phyloP scores from a whole-genome alignment of 2,888 invertebrate species.

The Spilosoma lubricipeda region DNA sequence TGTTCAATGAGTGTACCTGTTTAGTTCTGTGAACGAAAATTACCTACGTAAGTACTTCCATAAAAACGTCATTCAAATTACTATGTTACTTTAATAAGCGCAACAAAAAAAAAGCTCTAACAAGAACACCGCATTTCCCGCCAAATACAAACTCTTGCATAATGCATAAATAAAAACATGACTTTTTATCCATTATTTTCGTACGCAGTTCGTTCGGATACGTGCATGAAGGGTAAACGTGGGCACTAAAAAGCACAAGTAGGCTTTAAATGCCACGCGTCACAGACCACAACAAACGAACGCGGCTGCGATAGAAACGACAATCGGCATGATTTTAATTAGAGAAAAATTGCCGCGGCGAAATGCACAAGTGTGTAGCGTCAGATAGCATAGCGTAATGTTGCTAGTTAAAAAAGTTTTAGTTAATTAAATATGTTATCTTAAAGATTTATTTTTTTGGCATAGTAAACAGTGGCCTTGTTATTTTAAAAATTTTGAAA shows the following conservation, averaged over 20 bases:
- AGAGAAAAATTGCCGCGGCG: slow-evolving; percentile 83
- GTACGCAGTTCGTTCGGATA: slow-evolving; percentile 62
- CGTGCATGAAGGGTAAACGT: slow-evolving; percentile 78
- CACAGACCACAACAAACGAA: slow-evolving; percentile 82
- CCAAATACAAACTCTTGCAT: slow-evolving; percentile 59
- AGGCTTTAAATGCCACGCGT: slow-evolving; percentile 81
- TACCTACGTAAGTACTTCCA: not conserved
- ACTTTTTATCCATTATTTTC: slow-evolving; percentile 68
- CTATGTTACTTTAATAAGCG: slow-evolving; percentile 1
- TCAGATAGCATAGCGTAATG: slow-evolving; percentile 38
- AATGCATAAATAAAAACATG: slow-evolving; percentile 63
- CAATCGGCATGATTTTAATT: slow-evolving; percentile 86
- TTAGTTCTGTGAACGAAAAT: not conserved
- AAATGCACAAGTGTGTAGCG: slow-evolving; percentile 74
- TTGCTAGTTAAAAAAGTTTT: not conserved
- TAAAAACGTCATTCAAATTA: slow-evolving; percentile 9
- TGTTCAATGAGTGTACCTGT: not conserved
- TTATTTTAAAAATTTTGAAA: not conserved
- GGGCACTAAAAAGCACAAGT: slow-evolving; percentile 84
- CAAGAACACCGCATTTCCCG: slow-evolving; percentile 39
- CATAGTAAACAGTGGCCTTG: not conserved
- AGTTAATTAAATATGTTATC: not conserved
- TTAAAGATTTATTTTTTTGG: not conserved
- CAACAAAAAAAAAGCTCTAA: slow-evolving; percentile 14
- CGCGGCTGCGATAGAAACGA: slow-evolving; percentile 71